Base-by-base conservation (phyloP, 2,888 invertebrate genomes). In the Geotrupes spiniger region DNA sequence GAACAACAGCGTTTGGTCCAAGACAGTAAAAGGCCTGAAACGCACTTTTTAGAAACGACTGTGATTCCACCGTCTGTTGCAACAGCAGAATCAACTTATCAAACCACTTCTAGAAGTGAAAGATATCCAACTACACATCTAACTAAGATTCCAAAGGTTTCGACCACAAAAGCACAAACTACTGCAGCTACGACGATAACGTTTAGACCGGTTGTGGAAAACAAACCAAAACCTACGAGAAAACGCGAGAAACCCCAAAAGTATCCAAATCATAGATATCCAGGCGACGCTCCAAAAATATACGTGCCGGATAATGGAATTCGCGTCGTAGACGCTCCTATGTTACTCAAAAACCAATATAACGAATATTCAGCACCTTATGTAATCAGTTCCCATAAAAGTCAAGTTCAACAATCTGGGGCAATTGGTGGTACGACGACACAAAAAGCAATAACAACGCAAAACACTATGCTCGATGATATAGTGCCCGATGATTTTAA, bases 241-340 rank as follows among this genome's bases (percentile, higher is more conserved):
- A 38, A 49, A 26, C 43, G 37, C 8, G 46, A 46, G 27, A 17
- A 50, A 12, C 49, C 58, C 10, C 45, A 48, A n/a, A 51, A 57
- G 36, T 58, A 64, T 53, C 42, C 60, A 21, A 71, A 70, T 56
- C 70, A 71, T 51, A 66, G 63, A 56, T 67, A 68, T 50, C 62
- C 64, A 10, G 64, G 63, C 2, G 65, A 66, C 16, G 41, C 27
- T 1, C 5, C 37, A 43, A 10, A 29, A 36, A n/a, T 16, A 29
- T 36, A 29, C 2, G 21, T 42, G 6, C 38, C 49, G 1, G 25
- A 52, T 16, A 28, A 43, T 15, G 56, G 56, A 31, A 52, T 56
- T 21, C 47, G 39, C 15, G 46, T 56, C 2, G 42, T 56, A 17
- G 49, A 44, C 21, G 52, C 56, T 15, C 54, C 56, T 1, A 37